Base-by-base conservation (phyloP, 92 coral and sea anemone species). In the Phenganax marumi region DNA sequence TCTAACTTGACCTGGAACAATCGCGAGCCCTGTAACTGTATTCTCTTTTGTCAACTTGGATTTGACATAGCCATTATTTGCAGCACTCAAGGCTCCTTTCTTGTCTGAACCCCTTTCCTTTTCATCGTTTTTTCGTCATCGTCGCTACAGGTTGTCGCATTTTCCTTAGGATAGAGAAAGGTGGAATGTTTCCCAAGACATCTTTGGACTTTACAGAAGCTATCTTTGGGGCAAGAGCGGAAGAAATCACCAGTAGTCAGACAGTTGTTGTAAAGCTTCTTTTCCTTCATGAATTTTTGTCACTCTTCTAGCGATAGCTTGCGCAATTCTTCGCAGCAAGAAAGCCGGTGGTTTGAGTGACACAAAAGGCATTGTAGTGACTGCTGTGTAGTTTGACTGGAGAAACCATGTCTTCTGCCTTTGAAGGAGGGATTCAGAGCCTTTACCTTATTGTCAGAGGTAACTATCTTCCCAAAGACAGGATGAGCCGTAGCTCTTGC, bases 131-230 rank as follows among this genome's bases (percentile, higher is more conserved):
- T 10, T n/a, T 54, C 11, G 60, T 54, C 11, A n/a, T 54, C n/a
- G 60, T 10, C 11, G 11, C 10, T n/a, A 54, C n/a, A 10, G 60
- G 11, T 54, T 54, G 11, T 10, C n/a, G 10, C 10, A 10, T 54
- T 54, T 10, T 54, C 60, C n/a, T 54, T 54, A 54, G 69, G 39
- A 52, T 78, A 81, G 16, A 86, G 90, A 55, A 77, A 89, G 0
- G 86, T 86, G 9, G 90, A 89, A 54, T 89, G 86, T 63, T 86
- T 86, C 47, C 50, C 72, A 18, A 8, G 43, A 52, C 91, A 89
- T 49, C 85, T 84, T 14, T 87, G 83, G 2, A 89, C 85, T 9
- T 70, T 65, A 62, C 86, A 89, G 70, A 87, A 87, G 51, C 88
- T 80, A 33, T 33, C 16, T 60, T 83, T 89, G 13, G 90, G 50